phyloP scores from a whole-genome alignment of 2,797 vertebrate species.

The Parambassis ranga region DNA sequence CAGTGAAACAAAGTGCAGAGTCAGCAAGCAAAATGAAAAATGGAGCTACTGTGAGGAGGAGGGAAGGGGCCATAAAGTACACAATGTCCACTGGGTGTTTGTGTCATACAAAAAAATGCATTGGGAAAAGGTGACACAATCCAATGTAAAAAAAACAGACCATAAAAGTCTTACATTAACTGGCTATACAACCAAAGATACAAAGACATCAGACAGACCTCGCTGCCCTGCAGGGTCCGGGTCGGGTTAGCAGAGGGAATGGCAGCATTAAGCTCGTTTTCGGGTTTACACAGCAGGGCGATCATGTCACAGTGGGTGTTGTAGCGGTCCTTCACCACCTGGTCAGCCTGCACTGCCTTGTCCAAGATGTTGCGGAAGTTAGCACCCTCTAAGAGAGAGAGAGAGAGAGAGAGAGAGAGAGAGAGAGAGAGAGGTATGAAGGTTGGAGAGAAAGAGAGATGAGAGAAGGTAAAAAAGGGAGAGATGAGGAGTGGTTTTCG shows the following conservation, averaged over 20 bases:
- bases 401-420: not conserved
- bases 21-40: constrained; percentile 70
- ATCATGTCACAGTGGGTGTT: constrained; percentile 92
- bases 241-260: constrained; percentile 98
- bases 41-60: constrained; percentile 43
- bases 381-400: constrained; percentile 83
- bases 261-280: constrained; percentile 88
- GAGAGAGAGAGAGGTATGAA: not conserved
- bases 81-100: constrained; percentile 34
- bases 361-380: constrained; percentile 87
- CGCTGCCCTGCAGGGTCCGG: constrained; percentile 95
- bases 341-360: constrained; percentile 93
- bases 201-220: constrained; percentile 77
- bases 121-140: not conserved
- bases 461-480: not conserved
- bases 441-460: not conserved
- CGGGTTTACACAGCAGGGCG: constrained; percentile 90
- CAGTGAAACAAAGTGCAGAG: constrained; percentile 46
- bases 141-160: not conserved
- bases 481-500: not conserved
- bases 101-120: constrained; percentile 11
- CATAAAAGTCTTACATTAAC: not conserved
- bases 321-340: constrained; percentile 92
- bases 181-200: not conserved
- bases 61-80: constrained; percentile 43